Percentiles rank a stretch among this genome's conserved stretches.
Conservation (phyloP, 2,888 invertebrate species). For the Nephrotoma appendiculata region DNA sequence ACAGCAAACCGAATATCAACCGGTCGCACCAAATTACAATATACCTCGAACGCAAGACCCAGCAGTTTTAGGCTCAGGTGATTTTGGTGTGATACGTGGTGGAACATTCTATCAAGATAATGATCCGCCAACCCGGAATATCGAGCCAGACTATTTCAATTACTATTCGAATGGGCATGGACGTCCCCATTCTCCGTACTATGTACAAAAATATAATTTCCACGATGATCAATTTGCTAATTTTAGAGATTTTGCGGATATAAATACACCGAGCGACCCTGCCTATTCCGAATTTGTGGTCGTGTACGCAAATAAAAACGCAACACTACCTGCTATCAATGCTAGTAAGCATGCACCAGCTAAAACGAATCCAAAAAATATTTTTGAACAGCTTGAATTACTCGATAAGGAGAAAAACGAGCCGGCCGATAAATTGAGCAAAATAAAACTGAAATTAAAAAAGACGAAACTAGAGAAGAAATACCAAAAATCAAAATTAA, state of each 20-base stretch:
- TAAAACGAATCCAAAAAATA: slow-evolving; percentile 52
- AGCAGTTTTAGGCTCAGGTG: slow-evolving; percentile 63
- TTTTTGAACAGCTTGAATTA: slow-evolving; percentile 63
- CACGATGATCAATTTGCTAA: slow-evolving; percentile 77
- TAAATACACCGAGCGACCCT: slow-evolving; percentile 65
- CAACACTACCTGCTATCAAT: slow-evolving; percentile 36
- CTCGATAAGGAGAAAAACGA: slow-evolving; percentile 45
- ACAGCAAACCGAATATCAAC: slow-evolving; percentile 26
- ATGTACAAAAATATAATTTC: slow-evolving; percentile 45
- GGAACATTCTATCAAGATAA: slow-evolving; percentile 72
- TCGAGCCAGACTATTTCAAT: slow-evolving; percentile 39
- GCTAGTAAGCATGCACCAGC: slow-evolving; percentile 9
- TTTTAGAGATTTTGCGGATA: slow-evolving; percentile 81
- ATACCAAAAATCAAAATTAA: slow-evolving; percentile 31
- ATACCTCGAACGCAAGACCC: slow-evolving; percentile 37
- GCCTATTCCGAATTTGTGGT: slow-evolving; percentile 73
- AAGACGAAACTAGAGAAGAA: slow-evolving; percentile 37
- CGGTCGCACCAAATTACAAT: slow-evolving; percentile 38
- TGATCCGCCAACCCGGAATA: slow-evolving; percentile 42
- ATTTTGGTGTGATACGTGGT: slow-evolving; percentile 73
- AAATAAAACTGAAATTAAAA: slow-evolving; percentile 49
- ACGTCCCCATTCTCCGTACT: slow-evolving; percentile 53
- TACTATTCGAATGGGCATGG: slow-evolving; percentile 58
- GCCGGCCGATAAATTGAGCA: slow-evolving; percentile 31
- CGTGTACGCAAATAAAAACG: slow-evolving; percentile 70